These are phyloP conservation scores for Conomelus anceps DNA, from an alignment of 2,888 invertebrate species.

Conservation along the genomic window DNA sequence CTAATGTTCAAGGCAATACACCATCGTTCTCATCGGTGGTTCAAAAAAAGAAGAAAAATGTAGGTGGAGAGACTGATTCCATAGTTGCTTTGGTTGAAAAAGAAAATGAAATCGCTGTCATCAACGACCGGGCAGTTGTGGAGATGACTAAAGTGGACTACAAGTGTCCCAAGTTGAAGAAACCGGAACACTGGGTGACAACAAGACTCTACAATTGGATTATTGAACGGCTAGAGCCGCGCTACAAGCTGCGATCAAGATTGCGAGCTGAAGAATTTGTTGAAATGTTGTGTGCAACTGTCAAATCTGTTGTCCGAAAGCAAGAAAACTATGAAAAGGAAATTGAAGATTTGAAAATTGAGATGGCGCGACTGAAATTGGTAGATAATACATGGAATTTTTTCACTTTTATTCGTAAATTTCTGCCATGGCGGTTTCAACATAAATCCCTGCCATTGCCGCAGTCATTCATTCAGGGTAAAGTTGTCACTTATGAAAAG, in stretches of 20 bases:
- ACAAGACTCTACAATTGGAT: background rate
- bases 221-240: background rate
- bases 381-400: background rate
- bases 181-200: background rate
- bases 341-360: background rate
- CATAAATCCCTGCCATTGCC: background rate
- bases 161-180: background rate
- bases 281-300: background rate
- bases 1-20: background rate
- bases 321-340: background rate
- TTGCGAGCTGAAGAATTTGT: background rate
- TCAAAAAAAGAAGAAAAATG: background rate
- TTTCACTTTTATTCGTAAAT: background rate
- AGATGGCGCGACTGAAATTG: background rate
- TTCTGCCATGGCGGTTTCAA: background rate
- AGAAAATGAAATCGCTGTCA: background rate
- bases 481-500: background rate
- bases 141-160: background rate
- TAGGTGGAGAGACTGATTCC: background rate
- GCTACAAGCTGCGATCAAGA: background rate
- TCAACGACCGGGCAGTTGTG: background rate
- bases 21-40: background rate
- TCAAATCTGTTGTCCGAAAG: background rate
- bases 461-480: background rate
- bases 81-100: background rate